phyloP scores from a whole-genome alignment of 2,888 invertebrate species.

The Dinocampus coccinellae region DNA sequence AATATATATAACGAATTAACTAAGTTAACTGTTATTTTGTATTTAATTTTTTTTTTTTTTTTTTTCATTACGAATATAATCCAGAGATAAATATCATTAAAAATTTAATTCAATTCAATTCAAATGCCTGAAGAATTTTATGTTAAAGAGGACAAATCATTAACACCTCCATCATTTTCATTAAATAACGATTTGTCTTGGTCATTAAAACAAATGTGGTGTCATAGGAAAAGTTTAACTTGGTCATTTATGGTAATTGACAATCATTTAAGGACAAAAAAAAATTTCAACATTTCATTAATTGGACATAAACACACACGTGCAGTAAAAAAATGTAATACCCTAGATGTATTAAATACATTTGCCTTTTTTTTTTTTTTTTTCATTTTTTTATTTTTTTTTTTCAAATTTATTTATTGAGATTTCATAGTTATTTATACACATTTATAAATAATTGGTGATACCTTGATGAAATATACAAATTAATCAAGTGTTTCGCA shows the following conservation, averaged over 20 bases:
- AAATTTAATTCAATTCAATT: neutral
- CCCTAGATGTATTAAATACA: neutral
- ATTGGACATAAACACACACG: neutral
- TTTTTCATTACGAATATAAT: no score
- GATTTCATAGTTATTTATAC: no score
- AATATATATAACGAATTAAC: neutral
- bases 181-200: neutral
- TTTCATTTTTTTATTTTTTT: neutral
- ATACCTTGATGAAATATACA: neutral
- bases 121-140: neutral
- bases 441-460: neutral
- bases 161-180: neutral
- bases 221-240: neutral
- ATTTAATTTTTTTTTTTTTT: neutral
- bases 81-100: neutral
- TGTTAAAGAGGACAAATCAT: slow-evolving; percentile 1
- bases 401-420: no score
- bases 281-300: neutral
- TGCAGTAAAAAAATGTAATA: neutral
- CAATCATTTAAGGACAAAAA: neutral
- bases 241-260: neutral
- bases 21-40: neutral
- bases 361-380: neutral
- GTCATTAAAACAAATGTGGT: neutral
- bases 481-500: neutral